Evolutionary conservation across 23 tunicate species (phyloP).

Genomic region (Trididemnum miniatum): DNA sequence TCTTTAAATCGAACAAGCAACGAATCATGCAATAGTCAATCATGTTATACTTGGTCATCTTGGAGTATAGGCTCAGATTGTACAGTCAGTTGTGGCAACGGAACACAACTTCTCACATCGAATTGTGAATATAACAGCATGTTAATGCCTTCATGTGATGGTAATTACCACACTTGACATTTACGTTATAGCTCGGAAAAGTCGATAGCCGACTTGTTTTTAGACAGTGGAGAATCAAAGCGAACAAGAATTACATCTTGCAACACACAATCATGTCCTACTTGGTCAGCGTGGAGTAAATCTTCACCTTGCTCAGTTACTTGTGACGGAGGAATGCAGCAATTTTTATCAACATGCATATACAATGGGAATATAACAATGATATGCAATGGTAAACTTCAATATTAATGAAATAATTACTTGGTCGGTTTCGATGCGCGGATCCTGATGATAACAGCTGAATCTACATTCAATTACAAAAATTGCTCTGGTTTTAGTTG

Average conservation of each 20-base stretch:
- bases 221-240: too few relatives aligned
- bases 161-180: not conserved
- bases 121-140: not conserved
- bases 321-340: not conserved
- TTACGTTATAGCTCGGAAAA: too few relatives aligned
- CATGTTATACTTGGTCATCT: not conserved
- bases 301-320: slow-evolving; percentile 12
- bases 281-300: slow-evolving; percentile 24
- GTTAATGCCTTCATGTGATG: not conserved
- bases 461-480: too few relatives aligned
- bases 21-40: not conserved
- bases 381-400: not conserved
- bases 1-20: not conserved
- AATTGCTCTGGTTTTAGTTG: too few relatives aligned
- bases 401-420: too few relatives aligned
- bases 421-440: too few relatives aligned
- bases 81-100: not conserved
- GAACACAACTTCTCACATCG: not conserved
- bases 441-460: too few relatives aligned
- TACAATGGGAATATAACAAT: not conserved
- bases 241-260: not conserved
- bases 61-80: not conserved
- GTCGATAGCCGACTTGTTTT: too few relatives aligned
- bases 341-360: not conserved
- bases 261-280: slow-evolving; percentile 42